These are phyloP conservation scores for Micropterix aruncella DNA, from an alignment of 2,888 invertebrate genomes.

Conservation along the genomic window DNA sequence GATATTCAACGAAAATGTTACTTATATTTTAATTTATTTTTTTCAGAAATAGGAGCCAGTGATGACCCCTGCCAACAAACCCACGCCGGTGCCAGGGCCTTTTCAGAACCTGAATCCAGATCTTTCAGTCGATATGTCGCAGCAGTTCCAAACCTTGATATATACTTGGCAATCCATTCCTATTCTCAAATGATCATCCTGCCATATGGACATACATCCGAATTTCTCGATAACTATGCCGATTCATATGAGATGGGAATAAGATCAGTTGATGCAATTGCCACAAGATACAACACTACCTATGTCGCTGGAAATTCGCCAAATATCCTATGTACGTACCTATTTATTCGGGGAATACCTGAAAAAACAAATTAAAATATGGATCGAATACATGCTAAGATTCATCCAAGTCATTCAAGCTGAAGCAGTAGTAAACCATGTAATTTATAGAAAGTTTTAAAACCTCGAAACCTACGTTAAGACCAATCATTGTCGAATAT, in stretches of 20 bases:
- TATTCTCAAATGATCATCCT: slow-evolving; percentile 37
- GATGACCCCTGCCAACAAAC: slow-evolving; percentile 20
- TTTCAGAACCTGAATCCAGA: slow-evolving; percentile 26
- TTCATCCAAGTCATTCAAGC: no score
- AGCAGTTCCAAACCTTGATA: slow-evolving; percentile 19
- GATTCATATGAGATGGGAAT: slow-evolving; percentile 12
- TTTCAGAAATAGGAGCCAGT: slow-evolving; percentile 15
- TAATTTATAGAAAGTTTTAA: no score
- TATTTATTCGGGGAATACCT: no score
- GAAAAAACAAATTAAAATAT: no score
- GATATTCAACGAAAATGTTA: no score
- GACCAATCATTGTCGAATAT: no score
- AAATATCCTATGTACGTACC: background rate
- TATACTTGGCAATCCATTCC: slow-evolving; percentile 42
- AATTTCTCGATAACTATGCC: slow-evolving; percentile 22
- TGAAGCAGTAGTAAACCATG: no score
- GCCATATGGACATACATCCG: slow-evolving; percentile 30
- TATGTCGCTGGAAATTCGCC: background rate
- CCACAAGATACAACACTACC: background rate
- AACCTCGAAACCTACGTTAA: no score
- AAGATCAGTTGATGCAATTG: background rate
- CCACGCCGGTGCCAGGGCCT: slow-evolving; percentile 23
- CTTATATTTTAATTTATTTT: no score
- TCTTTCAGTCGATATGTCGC: slow-evolving; percentile 15
- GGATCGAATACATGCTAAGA: no score